Evolutionary conservation across 2,888 invertebrate species (phyloP), one percentile per base, ranked within the genome.

Genomic region (Leptinotarsa juncta): DNA sequence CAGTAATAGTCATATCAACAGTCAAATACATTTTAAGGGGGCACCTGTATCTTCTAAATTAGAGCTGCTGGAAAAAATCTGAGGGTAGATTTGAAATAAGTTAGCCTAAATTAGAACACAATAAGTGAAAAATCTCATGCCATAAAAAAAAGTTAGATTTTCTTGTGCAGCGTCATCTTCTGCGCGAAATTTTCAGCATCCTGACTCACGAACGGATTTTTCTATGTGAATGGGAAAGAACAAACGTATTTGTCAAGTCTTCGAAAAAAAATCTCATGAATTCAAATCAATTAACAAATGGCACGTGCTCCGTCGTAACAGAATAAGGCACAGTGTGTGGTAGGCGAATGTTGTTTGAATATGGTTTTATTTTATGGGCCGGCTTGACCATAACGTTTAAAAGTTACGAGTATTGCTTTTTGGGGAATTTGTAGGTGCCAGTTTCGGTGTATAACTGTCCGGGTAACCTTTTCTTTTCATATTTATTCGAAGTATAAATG

Each of bases 361-460:
- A 77, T 78, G 77, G 77, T 79, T 79, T 78, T 78, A 81, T 81
- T 84, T 83, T 84, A 83, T 79, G 79, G 78, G 71, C 68, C 67
- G 70, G 66, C 74, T 65, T 72, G 79, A 77, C 80, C 81, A 80
- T 83, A 83, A 84, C 78, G 74, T 82, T 70, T 77, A 78, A 79
- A 82, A 83, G 81, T 83, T 84, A 83, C 80, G 82, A 79, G 79
- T 80, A 82, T 83, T 80, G 82, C 81, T 81, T 83, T 82, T 81
- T 81, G 71, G 81, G 80, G 81, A 82, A 82, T 83, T 82, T 81
- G 80, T 81, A 83, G 82, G 82, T 82, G 83, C 81, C 82, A 80
- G 81, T 74, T 81, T 77, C 70, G 71, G 80, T 73, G 72, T 80
- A 79, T 81, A 80, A 82, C 80, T 74, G 81, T 81, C 80, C 53